Evolutionary conservation across 1,140 invertebrate genomes (phyloP).

Genomic region (Bradynema listronoti): DNA sequence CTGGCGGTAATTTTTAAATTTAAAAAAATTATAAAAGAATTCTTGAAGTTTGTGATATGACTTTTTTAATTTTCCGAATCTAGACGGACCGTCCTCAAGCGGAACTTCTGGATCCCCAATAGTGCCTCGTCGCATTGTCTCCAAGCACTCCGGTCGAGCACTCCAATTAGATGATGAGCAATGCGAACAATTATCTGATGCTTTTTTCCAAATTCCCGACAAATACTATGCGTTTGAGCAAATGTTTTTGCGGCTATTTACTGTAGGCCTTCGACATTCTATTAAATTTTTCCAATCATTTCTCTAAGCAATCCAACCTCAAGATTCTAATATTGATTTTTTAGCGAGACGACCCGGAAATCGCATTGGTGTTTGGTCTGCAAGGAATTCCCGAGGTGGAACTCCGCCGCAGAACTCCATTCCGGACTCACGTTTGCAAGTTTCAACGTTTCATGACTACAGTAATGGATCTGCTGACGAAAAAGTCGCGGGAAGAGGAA

Average conservation of each 20-base stretch:
- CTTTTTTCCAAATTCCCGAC: constrained; percentile 46
- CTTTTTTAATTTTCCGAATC: too few species aligned
- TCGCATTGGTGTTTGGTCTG: constrained; percentile 49
- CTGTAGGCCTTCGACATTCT: constrained; percentile 41
- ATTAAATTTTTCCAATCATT: too few species aligned
- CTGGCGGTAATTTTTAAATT: constrained; percentile 9
- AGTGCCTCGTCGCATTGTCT: constrained; percentile 23
- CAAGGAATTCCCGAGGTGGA: constrained; percentile 38
- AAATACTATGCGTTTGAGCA: constrained; percentile 44
- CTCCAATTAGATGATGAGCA: constrained; percentile 37
- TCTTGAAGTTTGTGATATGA: too few species aligned
- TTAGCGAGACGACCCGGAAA: constrained; percentile 46
- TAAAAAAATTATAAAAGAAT: too few species aligned
- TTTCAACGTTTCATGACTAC: constrained; percentile 51
- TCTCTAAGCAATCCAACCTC: too few species aligned
- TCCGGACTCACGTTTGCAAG: constrained; percentile 55
- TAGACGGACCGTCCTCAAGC: too few species aligned
- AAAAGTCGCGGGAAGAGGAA: constrained; percentile 45
- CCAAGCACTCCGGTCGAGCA: constrained; percentile 38
- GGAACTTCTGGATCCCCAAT: constrained; percentile 10
- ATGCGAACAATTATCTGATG: constrained; percentile 37
- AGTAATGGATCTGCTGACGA: constrained; percentile 37
- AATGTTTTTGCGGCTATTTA: constrained; percentile 48
- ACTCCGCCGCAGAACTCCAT: constrained; percentile 37
- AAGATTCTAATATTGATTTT: too few species aligned